Evolutionary conservation across 2,113 vertebrate genomes (phyloP).

Genomic region (Microcebus griseorufus): DNA sequence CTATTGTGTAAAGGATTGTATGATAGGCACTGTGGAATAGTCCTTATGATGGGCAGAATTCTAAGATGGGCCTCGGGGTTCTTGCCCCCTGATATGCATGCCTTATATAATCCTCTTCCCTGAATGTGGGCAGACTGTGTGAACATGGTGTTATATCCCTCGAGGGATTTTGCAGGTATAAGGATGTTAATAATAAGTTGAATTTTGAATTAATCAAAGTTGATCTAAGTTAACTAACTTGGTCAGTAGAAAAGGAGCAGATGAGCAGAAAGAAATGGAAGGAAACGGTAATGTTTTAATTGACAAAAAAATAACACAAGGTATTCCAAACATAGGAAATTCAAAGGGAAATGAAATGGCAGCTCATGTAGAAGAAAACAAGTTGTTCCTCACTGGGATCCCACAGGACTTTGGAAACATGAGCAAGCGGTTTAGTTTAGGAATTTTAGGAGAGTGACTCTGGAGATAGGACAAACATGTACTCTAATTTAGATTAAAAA

Average conservation of each 20-base stretch:
- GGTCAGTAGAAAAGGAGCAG: neutral
- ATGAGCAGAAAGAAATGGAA: neutral
- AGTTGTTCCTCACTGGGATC: neutral
- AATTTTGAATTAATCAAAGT: neutral
- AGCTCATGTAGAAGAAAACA: neutral
- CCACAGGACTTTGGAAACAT: neutral
- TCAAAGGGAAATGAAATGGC: neutral
- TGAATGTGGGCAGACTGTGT: neutral
- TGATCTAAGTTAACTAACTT: neutral
- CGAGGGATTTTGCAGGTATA: neutral
- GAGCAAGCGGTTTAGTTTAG: neutral
- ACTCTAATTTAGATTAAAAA: neutral
- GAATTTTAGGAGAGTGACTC: neutral
- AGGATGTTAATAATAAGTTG: neutral
- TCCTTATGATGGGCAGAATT: neutral
- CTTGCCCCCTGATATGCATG: fast-evolving
- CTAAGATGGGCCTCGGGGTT: neutral
- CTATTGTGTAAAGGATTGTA: neutral
- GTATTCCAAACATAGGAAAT: neutral
- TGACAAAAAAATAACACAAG: neutral
- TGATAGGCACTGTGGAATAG: neutral
- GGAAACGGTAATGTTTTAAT: neutral
- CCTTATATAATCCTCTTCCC: neutral
- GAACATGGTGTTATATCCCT: neutral
- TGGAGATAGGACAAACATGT: neutral